Conservation (phyloP, 2,888 invertebrate genomes). For the Hartigia nigra region DNA sequence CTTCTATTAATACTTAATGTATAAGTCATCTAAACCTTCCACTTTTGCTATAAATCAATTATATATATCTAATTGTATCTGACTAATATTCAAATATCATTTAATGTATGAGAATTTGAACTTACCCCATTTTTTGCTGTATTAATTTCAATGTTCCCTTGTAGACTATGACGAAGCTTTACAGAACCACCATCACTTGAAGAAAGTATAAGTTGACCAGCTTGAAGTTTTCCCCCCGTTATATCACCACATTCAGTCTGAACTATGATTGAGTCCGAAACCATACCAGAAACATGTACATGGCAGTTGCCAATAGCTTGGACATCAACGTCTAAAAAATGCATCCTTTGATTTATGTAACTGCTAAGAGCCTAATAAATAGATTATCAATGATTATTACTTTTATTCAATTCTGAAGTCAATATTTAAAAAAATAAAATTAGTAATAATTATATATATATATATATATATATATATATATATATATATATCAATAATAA, state of each 20-base stretch:
- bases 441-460: no score
- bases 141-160: constrained; percentile 37
- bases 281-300: constrained; percentile 31
- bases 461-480: no score
- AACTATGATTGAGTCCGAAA: constrained; percentile 32
- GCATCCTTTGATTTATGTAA: no score
- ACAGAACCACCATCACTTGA: constrained; percentile 37
- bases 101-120: not conserved
- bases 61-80: not conserved
- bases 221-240: constrained; percentile 31
- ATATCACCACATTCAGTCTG: constrained; percentile 37
- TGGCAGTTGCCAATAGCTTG: constrained; percentile 25
- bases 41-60: no score
- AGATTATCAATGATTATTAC: no score
- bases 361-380: no score
- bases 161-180: constrained; percentile 31
- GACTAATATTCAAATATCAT: not conserved
- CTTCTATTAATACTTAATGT: no score
- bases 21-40: no score
- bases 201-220: constrained; percentile 33
- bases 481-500: no score
- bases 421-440: no score
- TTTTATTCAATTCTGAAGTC: no score
- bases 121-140: constrained; percentile 35
- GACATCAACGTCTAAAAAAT: constrained; percentile 34